Percentiles rank a stretch among this genome's conserved stretches.
Evolutionary conservation across 2,888 invertebrate genomes (phyloP).

Genomic region (Bimastos eiseni): DNA sequence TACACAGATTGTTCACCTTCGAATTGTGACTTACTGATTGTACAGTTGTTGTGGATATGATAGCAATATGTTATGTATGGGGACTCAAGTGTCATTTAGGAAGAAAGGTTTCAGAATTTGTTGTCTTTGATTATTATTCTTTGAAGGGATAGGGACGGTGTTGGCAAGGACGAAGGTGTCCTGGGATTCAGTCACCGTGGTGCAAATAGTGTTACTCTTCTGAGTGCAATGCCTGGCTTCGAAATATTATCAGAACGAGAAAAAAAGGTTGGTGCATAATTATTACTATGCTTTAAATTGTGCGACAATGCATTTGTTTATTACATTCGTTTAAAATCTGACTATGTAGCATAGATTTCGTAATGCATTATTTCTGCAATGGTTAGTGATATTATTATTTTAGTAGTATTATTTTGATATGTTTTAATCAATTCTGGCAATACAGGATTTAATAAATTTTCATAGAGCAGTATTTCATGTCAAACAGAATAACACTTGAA

Average conservation of each 20-base stretch:
- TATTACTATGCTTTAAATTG: too few species aligned
- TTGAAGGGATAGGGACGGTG: background rate
- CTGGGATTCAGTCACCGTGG: slow-evolving; percentile 29
- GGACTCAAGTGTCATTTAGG: background rate
- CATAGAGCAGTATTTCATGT: background rate
- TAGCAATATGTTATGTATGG: background rate
- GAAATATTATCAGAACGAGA: slow-evolving; percentile 62
- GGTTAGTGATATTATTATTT: too few species aligned
- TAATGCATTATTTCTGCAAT: too few species aligned
- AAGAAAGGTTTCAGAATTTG: too few species aligned
- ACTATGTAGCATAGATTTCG: too few species aligned
- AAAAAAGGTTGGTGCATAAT: slow-evolving; percentile 55
- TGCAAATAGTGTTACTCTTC: slow-evolving; percentile 29
- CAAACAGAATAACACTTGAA: background rate
- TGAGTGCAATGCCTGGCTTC: slow-evolving; percentile 32
- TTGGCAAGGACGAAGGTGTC: background rate
- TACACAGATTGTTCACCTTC: too few species aligned
- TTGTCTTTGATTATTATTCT: background rate
- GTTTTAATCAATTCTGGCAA: background rate
- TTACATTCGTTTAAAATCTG: too few species aligned
- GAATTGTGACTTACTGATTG: too few species aligned
- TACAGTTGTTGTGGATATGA: background rate
- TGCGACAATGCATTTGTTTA: too few species aligned
- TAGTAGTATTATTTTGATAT: too few species aligned
- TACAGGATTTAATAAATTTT: background rate